Evolutionary conservation across 2,113 vertebrate species (phyloP).

Genomic region (Silurus meridionalis): DNA sequence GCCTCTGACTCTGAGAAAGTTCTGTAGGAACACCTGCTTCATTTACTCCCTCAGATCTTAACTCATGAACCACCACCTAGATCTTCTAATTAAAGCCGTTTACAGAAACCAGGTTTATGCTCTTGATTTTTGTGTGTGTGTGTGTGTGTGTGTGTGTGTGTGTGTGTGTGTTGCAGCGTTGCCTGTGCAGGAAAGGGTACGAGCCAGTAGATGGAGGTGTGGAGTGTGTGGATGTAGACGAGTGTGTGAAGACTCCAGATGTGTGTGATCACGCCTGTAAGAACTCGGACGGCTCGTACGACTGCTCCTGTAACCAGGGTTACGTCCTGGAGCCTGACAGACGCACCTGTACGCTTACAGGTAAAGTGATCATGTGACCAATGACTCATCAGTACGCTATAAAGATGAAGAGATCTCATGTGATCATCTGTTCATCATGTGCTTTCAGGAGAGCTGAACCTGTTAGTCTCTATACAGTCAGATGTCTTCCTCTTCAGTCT

Average conservation of each 20-base stretch:
- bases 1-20: neutral
- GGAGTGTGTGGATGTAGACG: constrained; percentile 79
- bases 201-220: constrained; percentile 59
- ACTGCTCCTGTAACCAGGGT: constrained; percentile 79
- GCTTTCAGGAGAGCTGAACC: constrained; percentile 72
- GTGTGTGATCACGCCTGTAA: constrained; percentile 83
- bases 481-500: constrained; percentile 78
- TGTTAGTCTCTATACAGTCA: constrained; percentile 79
- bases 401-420: neutral
- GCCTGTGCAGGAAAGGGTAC: constrained; percentile 79
- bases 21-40: neutral
- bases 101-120: no score
- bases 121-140: no score
- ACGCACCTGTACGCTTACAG: constrained; percentile 78
- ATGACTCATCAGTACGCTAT: neutral
- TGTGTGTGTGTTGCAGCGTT: constrained; percentile 67
- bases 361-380: constrained; percentile 61
- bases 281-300: constrained; percentile 79
- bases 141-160: no score
- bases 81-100: no score
- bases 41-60: neutral
- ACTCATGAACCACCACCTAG: no score
- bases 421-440: neutral
- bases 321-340: constrained; percentile 77
- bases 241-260: constrained; percentile 66